A percentile compares a stretch with the other conserved stretches of the same genome.
Conservation (phyloP, 2,888 invertebrate species). For the Apamea sordens region DNA sequence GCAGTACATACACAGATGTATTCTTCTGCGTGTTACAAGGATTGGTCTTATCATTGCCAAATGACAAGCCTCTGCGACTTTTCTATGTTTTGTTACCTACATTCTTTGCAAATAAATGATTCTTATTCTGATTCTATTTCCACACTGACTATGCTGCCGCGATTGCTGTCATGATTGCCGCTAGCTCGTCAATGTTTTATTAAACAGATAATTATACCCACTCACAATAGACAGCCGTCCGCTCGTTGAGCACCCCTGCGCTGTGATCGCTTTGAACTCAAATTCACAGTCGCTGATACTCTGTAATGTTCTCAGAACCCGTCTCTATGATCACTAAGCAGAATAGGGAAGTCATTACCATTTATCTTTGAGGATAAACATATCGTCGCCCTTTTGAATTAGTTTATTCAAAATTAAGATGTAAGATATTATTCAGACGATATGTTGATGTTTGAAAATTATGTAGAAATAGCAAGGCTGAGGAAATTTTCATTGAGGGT, state of each 20-base stretch:
- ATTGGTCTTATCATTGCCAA: background rate
- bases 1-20: background rate
- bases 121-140: too few species aligned
- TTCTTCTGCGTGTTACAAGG: background rate
- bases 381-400: slow-evolving; percentile 26
- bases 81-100: too few species aligned
- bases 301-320: slow-evolving; percentile 55
- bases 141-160: background rate
- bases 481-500: background rate
- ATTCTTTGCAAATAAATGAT: too few species aligned
- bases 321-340: slow-evolving; percentile 42
- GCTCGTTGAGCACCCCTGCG: slow-evolving; percentile 23
- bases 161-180: background rate
- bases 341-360: slow-evolving; percentile 47
- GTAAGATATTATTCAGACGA: slow-evolving; percentile 4
- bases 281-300: slow-evolving; percentile 41
- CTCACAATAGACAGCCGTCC: background rate
- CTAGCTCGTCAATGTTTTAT: background rate
- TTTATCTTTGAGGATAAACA: slow-evolving; percentile 42
- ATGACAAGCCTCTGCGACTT: background rate
- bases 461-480: background rate
- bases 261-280: slow-evolving; percentile 59
- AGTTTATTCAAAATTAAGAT: slow-evolving; percentile 23
- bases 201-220: slow-evolving; percentile 11
- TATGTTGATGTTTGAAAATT: background rate